These are phyloP conservation scores for Kradibia gibbosae DNA, from an alignment of 1,140 invertebrate genomes.

Conservation along the genomic window DNA sequence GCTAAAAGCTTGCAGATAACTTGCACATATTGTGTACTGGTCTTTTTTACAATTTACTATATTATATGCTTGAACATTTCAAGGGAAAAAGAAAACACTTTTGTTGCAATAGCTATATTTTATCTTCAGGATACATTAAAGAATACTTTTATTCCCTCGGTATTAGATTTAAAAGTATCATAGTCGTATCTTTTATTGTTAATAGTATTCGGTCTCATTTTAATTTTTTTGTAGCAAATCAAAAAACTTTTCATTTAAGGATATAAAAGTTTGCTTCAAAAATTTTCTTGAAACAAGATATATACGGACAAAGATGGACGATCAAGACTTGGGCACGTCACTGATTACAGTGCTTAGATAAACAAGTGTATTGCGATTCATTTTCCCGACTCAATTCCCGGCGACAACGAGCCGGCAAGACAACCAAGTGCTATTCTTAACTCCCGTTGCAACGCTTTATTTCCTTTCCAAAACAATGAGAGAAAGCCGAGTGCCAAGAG, in stretches of 20 bases:
- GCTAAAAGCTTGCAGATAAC: not conserved
- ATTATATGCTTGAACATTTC: not conserved
- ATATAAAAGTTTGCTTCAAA: no score
- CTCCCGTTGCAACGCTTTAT: not conserved
- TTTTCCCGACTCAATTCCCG: not conserved
- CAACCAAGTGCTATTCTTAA: not conserved
- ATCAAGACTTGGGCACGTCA: not conserved
- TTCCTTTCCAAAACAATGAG: not conserved
- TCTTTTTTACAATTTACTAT: not conserved
- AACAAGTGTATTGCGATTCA: not conserved
- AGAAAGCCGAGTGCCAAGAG: no score
- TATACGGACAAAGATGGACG: no score
- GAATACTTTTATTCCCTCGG: no score
- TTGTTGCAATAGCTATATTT: no score
- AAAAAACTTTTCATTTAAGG: no score
- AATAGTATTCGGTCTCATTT: no score
- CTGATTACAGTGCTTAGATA: constrained; percentile 8
- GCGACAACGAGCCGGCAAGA: not conserved
- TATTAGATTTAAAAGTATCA: no score
- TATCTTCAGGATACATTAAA: no score
- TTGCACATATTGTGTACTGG: not conserved
- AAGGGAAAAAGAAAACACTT: not conserved
- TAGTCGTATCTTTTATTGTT: no score
- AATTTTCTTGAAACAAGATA: no score
- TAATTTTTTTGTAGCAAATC: no score